Conservation (phyloP, 2,113 vertebrate genomes). For the Trichomycterus rosablanca region DNA sequence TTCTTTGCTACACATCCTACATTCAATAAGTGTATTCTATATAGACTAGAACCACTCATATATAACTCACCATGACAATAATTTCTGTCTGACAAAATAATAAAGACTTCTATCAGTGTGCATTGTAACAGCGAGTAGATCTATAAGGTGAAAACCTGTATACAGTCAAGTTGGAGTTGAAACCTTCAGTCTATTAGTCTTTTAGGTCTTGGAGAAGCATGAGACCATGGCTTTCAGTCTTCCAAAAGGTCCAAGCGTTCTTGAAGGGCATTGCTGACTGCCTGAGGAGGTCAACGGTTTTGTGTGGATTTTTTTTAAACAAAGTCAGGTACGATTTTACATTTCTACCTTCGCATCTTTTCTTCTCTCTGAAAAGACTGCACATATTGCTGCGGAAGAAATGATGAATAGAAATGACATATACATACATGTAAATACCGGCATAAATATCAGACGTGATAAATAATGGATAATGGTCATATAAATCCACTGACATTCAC, state of each 20-base stretch:
- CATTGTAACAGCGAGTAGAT: conserved; percentile 16
- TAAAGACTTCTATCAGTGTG: conserved; percentile 18
- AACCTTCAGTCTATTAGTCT: conserved; percentile 12
- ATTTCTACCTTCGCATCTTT: conserved; percentile 25
- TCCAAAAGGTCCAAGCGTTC: conserved; percentile 19
- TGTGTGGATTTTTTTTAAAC: conserved; percentile 9
- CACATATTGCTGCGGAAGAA: conserved; percentile 44
- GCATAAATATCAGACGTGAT: conserved; percentile 47
- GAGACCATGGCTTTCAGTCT: conserved; percentile 45
- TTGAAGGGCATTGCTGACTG: conserved; percentile 21
- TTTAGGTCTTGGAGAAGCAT: conserved; percentile 21
- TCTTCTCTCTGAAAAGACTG: conserved; percentile 35
- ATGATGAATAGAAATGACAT: conserved; percentile 16
- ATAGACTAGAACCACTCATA: not conserved
- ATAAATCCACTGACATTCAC: conserved; percentile 42
- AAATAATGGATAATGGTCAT: conserved; percentile 35
- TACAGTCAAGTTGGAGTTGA: conserved; percentile 16
- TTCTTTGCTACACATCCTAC: conserved; percentile 26
- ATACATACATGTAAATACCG: conserved; percentile 42
- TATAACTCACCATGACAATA: conserved; percentile 17
- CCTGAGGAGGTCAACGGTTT: conserved; percentile 44
- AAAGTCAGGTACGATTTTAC: conserved; percentile 18
- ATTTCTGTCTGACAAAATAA: conserved; percentile 14
- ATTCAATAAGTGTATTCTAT: conserved; percentile 14
- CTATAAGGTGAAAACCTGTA: conserved; percentile 21